Evolutionary conservation across 2,888 invertebrate species (phyloP), one percentile per base, ranked within the genome.

Genomic region (Epinotia demarniana): DNA sequence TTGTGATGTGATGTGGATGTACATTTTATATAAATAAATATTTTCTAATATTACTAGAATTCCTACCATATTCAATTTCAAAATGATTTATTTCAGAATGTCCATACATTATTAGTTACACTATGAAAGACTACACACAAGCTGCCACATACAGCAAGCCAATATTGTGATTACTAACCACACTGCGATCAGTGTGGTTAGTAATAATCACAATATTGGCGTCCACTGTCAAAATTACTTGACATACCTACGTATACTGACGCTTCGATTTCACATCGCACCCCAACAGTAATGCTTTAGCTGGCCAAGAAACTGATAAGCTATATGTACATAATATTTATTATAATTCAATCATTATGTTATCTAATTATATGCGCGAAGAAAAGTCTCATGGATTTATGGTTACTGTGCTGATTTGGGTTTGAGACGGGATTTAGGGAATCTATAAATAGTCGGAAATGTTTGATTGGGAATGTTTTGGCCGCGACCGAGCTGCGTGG

Each of bases 391-490:
- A 63, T 64, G 43, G 57, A 23, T 43, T 43, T 16, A 53, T 57
- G 43, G 55, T 69, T 33, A 55, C 27, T 19, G 64, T 67, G 55
- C 67, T 46, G 57, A 67, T 67, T 55, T 55, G 67, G 75, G 75
- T 72, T 75, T 72, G 61, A 61, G 72, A 67, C 69, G 69, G 68
- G 58, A 75, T 74, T 72, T 77, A 67, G 67, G 71, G 73, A 76
- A 60, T 68, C 46, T 78, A 77, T 66, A 74, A 74, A 78, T 78
- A 78, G 76, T 72, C 53, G 33, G 57, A 53, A 70, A 72, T 69
- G 60, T 76, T 78, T 71, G 53, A 77, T 78, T 63, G 74, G 72
- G 76, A 78, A 72, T 73, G 66, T 55, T 69, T 63, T 64, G 75
- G 71, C 57, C 77, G 68, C 67, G 77, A 68, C 23, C 18, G 58